Evolutionary conservation across 2,888 invertebrate species (phyloP).

Genomic region (Leptura quadrifasciata): DNA sequence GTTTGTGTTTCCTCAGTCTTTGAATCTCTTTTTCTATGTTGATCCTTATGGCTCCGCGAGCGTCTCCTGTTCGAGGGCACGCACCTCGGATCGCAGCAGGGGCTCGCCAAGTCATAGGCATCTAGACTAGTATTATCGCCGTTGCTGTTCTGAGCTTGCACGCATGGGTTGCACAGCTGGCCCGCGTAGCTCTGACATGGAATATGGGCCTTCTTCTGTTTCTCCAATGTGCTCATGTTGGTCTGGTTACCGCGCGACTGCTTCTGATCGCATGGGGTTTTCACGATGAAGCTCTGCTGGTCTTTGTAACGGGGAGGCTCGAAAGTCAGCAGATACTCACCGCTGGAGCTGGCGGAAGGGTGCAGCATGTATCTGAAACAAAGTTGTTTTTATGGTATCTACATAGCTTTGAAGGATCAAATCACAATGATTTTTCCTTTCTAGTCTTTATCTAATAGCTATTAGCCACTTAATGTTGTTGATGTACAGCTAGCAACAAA

Average conservation of each 20-base stretch:
- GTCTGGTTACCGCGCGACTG: constrained; percentile 65
- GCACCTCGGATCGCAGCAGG: constrained; percentile 91
- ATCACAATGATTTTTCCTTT: neutral
- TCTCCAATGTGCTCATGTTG: constrained; percentile 58
- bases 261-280: constrained; percentile 74
- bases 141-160: constrained; percentile 76
- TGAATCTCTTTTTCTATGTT: constrained; percentile 75
- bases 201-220: constrained; percentile 66
- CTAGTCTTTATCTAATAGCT: too few relatives aligned
- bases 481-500: too few relatives aligned
- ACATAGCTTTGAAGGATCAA: neutral
- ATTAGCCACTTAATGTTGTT: too few relatives aligned
- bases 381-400: neutral
- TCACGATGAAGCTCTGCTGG: constrained; percentile 82
- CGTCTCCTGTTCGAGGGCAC: constrained; percentile 79
- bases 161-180: constrained; percentile 84
- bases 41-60: constrained; percentile 78
- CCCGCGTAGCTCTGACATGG: constrained; percentile 69
- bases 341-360: constrained; percentile 80
- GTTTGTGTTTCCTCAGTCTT: constrained; percentile 73
- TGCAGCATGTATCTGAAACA: constrained; percentile 75
- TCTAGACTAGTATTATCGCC: constrained; percentile 87
- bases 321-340: constrained; percentile 83
- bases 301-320: constrained; percentile 82
- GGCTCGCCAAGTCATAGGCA: constrained; percentile 90